phyloP scores from a whole-genome alignment of 2,113 vertebrate genomes.

The Dipodomys spectabilis region DNA sequence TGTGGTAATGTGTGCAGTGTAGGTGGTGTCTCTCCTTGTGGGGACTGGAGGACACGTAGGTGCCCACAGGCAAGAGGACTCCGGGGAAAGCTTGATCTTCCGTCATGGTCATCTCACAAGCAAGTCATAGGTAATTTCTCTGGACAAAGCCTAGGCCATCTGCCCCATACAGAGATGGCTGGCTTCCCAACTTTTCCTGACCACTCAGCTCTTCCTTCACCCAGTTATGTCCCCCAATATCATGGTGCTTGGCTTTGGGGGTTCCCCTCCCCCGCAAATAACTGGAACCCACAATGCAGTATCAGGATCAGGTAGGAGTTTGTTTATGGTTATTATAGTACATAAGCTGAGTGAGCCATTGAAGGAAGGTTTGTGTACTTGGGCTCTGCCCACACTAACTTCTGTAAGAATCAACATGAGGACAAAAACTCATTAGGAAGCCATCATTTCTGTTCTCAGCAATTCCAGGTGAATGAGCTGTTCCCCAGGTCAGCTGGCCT shows the following conservation, averaged over 20 bases:
- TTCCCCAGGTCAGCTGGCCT: background rate
- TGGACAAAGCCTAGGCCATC: background rate
- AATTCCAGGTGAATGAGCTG: background rate
- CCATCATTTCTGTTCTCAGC: background rate
- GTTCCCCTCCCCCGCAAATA: background rate
- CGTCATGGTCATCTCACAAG: background rate
- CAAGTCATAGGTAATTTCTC: background rate
- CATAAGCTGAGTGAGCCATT: background rate
- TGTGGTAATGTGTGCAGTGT: background rate
- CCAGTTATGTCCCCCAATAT: background rate
- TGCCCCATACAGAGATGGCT: background rate
- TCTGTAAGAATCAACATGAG: background rate
- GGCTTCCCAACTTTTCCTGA: accelerated
- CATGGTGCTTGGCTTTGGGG: background rate
- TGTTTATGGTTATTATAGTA: background rate
- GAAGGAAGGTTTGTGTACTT: background rate
- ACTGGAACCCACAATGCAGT: background rate
- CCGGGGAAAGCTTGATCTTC: background rate
- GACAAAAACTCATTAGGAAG: background rate
- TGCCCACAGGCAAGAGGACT: background rate
- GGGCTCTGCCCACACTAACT: background rate
- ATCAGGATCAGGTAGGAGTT: background rate
- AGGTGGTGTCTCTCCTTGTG: background rate
- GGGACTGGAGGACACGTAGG: too few relatives aligned
- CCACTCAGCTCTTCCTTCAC: background rate